These are phyloP conservation scores for Synaphobranchus kaupii DNA, from an alignment of 2,797 vertebrate species.

Conservation along the genomic window DNA sequence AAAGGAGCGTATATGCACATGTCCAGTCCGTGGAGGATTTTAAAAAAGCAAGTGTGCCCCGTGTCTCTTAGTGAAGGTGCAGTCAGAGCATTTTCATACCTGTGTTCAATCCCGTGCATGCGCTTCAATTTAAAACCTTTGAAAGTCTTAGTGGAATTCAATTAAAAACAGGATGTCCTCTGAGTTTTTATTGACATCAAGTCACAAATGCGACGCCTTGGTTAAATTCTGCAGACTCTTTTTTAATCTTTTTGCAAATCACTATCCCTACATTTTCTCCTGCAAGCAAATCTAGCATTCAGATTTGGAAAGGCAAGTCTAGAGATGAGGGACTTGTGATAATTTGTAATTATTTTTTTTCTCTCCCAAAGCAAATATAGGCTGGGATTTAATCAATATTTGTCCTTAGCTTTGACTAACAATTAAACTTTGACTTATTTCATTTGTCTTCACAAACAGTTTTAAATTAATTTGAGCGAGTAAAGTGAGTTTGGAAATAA, in stretches of 20 bases:
- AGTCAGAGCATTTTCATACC: background rate
- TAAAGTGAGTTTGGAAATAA: too few relatives aligned
- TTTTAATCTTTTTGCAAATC: background rate
- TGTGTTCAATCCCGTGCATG: background rate
- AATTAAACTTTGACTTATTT: background rate
- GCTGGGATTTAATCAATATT: too few relatives aligned
- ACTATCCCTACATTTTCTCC: background rate
- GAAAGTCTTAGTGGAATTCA: background rate
- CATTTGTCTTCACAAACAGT: too few relatives aligned
- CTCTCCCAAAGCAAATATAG: background rate
- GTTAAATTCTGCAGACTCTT: background rate
- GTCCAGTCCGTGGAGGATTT: constrained; percentile 34
- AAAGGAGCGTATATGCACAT: constrained; percentile 37
- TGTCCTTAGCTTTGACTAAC: too few relatives aligned
- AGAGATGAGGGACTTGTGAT: background rate
- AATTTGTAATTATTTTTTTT: background rate
- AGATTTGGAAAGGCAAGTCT: background rate
- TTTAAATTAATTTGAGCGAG: too few relatives aligned
- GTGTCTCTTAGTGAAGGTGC: background rate
- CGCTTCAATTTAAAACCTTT: background rate
- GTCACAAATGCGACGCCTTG: background rate
- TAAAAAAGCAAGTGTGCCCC: constrained; percentile 42
- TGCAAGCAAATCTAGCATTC: background rate
- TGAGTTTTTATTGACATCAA: background rate
- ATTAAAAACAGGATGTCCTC: background rate